Evolutionary conservation across 2,797 vertebrate genomes (phyloP).

Genomic region (Notolabrus celidotus): DNA sequence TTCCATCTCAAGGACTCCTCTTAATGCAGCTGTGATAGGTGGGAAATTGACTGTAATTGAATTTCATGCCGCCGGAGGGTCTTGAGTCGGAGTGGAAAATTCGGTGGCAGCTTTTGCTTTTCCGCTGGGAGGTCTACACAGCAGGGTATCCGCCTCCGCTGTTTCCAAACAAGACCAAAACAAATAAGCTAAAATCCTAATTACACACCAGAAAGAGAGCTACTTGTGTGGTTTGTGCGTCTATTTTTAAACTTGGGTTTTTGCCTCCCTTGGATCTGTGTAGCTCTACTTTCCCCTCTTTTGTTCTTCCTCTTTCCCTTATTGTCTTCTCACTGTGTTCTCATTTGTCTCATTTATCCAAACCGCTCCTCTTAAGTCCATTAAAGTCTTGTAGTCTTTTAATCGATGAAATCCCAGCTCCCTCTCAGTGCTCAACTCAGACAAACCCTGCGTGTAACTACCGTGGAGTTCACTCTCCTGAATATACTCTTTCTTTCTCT

Average conservation of each 20-base stretch:
- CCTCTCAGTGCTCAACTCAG: neutral
- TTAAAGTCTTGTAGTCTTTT: conserved; percentile 1
- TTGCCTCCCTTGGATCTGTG: neutral
- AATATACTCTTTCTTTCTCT: neutral
- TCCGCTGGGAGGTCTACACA: conserved; percentile 60
- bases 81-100: conserved; percentile 43
- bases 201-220: conserved; percentile 65
- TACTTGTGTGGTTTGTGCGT: conserved; percentile 20
- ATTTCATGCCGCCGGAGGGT: conserved; percentile 66
- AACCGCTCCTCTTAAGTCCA: neutral
- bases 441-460: neutral
- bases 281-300: neutral
- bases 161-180: conserved; percentile 62
- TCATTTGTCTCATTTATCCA: neutral
- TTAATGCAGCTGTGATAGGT: conserved; percentile 63
- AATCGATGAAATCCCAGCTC: neutral
- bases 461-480: neutral
- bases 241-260: neutral
- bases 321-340: neutral
- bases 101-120: conserved; percentile 42
- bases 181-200: conserved; percentile 70
- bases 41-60: conserved; percentile 72
- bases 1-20: conserved; percentile 27
- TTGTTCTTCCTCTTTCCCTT: neutral
- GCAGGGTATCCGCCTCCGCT: conserved; percentile 36